Conservation (phyloP, 1,140 invertebrate genomes). For the Zaprionus camerounensis region DNA sequence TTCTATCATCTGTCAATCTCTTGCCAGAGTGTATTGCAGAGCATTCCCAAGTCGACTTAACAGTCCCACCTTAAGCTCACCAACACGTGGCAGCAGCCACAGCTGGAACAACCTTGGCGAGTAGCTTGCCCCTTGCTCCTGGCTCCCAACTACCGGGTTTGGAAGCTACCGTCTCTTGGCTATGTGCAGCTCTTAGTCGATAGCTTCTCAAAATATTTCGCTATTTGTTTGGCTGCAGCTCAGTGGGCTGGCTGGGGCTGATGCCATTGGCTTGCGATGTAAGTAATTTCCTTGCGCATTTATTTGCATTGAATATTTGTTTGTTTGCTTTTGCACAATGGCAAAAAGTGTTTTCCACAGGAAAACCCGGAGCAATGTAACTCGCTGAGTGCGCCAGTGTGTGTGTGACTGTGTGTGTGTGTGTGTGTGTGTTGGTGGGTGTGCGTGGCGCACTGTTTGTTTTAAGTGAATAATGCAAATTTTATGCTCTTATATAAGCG, state of each 20-base stretch:
- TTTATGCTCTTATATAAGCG: slow-evolving; percentile 78
- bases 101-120: not conserved
- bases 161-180: not conserved
- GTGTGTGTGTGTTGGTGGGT: slow-evolving; percentile 3
- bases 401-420: slow-evolving; percentile 32
- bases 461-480: slow-evolving; percentile 83
- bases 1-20: not conserved
- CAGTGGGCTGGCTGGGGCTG: slow-evolving; percentile 23
- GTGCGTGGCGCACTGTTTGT: slow-evolving; percentile 52
- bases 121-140: not conserved
- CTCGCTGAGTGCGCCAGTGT: not conserved
- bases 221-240: slow-evolving; percentile 47
- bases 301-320: slow-evolving; percentile 82
- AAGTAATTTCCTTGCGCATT: slow-evolving; percentile 66
- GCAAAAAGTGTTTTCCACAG: slow-evolving; percentile 57
- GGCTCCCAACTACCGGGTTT: not conserved
- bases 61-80: not conserved
- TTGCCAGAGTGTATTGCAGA: not conserved
- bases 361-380: slow-evolving; percentile 51
- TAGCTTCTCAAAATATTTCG: slow-evolving; percentile 49
- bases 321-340: slow-evolving; percentile 65
- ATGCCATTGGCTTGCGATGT: slow-evolving; percentile 48
- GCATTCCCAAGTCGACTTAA: not conserved
- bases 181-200: slow-evolving; percentile 39
- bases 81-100: not conserved